phyloP scores from a whole-genome alignment of 2,797 vertebrate genomes.

The Pachyuromys duprasi region DNA sequence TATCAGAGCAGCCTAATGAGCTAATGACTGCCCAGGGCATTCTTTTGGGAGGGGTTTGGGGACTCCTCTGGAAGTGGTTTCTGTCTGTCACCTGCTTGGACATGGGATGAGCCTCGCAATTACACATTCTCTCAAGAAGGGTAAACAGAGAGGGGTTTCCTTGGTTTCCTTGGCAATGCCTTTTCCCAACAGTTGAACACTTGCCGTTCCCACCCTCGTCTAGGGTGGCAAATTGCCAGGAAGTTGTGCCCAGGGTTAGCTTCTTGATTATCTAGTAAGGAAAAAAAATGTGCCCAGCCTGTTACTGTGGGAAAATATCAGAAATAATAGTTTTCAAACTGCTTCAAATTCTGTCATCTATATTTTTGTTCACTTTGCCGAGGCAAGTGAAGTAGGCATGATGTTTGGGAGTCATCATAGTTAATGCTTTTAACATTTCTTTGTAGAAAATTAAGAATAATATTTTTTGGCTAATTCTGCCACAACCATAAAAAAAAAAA shows the following conservation, averaged over 20 bases:
- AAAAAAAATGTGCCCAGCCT: constrained; percentile 18
- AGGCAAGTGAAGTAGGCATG: constrained; percentile 9
- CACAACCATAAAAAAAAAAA: background rate
- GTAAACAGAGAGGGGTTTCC: constrained; percentile 76
- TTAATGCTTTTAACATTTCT: constrained; percentile 45
- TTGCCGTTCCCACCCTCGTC: constrained; percentile 66
- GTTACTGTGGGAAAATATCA: constrained; percentile 65
- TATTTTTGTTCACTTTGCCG: constrained; percentile 9
- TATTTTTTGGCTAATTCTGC: background rate
- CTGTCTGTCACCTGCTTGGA: constrained; percentile 65
- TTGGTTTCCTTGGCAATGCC: constrained; percentile 74
- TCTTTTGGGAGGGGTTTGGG: constrained; percentile 4
- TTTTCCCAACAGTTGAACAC: constrained; percentile 70
- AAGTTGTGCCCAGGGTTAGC: constrained; percentile 45
- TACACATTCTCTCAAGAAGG: constrained; percentile 38
- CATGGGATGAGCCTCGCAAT: background rate
- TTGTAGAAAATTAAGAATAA: background rate
- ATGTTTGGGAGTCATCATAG: constrained; percentile 16
- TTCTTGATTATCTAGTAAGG: constrained; percentile 65
- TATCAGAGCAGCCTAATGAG: constrained; percentile 72
- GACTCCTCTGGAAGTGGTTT: constrained; percentile 53
- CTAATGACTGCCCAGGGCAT: constrained; percentile 55
- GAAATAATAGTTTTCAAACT: constrained; percentile 58
- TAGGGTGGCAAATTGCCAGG: constrained; percentile 65
- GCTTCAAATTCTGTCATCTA: constrained; percentile 10